These are phyloP conservation scores for Hesperophylax magnus DNA, from an alignment of 1,140 invertebrate species.

Conservation along the genomic window DNA sequence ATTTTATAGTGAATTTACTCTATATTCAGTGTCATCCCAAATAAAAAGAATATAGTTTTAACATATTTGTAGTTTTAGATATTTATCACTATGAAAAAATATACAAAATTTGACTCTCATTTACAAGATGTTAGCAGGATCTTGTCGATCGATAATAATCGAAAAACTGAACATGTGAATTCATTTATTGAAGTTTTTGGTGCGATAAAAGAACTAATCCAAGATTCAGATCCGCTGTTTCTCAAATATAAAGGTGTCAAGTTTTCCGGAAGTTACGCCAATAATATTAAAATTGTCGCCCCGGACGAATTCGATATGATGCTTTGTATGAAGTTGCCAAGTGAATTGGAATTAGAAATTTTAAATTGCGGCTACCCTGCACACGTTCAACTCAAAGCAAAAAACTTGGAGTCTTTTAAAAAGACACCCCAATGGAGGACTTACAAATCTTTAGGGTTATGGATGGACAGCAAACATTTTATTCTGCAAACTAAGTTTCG, in stretches of 20 bases:
- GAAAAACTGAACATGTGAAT: not conserved
- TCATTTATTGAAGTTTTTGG: conserved; percentile 3
- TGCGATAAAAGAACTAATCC: not conserved
- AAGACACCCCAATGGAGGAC: not conserved
- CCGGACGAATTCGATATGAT: conserved; percentile 14
- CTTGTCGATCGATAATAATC: not conserved
- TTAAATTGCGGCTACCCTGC: not conserved
- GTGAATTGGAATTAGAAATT: not conserved
- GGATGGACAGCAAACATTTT: not conserved
- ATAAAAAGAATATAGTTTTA: too few relatives aligned
- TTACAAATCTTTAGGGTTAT: not conserved
- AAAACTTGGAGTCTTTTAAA: not conserved
- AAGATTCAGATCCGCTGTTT: not conserved
- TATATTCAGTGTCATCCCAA: too few relatives aligned
- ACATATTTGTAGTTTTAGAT: too few relatives aligned
- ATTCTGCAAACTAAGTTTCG: conserved; percentile 1
- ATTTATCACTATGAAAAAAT: not conserved
- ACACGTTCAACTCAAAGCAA: not conserved
- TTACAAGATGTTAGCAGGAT: not conserved
- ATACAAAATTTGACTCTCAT: not conserved
- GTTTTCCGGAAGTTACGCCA: conserved; percentile 4
- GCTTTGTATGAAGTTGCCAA: conserved; percentile 6
- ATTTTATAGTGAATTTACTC: too few relatives aligned
- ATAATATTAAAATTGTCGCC: not conserved
- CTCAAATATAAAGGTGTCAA: not conserved